Evolutionary conservation across 2,797 vertebrate species (phyloP).

Genomic region (Propithecus deckenii): DNA sequence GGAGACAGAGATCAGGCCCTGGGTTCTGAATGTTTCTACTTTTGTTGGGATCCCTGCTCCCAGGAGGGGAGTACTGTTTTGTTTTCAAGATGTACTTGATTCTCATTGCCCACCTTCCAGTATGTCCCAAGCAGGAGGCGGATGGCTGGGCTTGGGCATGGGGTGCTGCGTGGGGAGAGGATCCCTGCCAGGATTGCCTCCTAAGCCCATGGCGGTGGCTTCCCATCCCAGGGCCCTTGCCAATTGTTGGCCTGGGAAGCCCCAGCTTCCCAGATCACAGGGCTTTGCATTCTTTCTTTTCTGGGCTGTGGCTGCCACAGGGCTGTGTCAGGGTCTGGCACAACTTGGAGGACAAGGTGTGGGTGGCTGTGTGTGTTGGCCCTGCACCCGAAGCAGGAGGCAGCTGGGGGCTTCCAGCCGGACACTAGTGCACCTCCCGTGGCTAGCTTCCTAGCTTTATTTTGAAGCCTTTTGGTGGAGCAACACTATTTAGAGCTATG

Average conservation of each 20-base stretch:
- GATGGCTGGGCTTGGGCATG: neutral
- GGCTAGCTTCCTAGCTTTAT: neutral
- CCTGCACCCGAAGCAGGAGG: neutral
- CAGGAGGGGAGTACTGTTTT: neutral
- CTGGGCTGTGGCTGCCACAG: neutral
- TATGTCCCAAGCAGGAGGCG: neutral
- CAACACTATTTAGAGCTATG: neutral
- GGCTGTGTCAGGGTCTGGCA: neutral
- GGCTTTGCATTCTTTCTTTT: neutral
- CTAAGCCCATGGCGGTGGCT: neutral
- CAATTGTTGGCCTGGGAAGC: neutral
- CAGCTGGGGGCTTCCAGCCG: neutral
- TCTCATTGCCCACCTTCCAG: neutral
- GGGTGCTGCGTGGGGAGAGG: neutral
- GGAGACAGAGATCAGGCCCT: neutral
- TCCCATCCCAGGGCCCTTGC: neutral
- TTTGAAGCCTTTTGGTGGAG: slow-evolving; percentile 1
- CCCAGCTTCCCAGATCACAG: neutral
- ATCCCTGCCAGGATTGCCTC: neutral
- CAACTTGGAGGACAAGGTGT: neutral
- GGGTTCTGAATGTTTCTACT: neutral
- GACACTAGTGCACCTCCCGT: neutral
- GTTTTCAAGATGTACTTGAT: neutral
- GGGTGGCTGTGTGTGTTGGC: neutral
- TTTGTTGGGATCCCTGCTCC: neutral